A percentile compares a stretch with the other conserved stretches of the same genome.
Conservation (phyloP, 2,113 vertebrate genomes). For the Nematolebias whitei region DNA sequence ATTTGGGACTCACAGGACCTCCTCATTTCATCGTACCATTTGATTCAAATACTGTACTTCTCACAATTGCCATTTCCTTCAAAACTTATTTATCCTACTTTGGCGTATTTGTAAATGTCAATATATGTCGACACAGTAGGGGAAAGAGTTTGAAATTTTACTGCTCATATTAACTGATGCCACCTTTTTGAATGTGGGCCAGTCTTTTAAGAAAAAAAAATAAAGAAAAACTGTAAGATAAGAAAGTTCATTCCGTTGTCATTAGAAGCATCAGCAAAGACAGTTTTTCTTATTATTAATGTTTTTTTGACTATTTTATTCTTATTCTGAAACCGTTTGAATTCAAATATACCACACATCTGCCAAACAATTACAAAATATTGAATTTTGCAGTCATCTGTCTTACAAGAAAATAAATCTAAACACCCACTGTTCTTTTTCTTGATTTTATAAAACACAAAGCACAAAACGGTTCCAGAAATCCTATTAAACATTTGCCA, state of each 20-base stretch:
- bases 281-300: background rate
- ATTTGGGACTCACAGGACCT: conserved; percentile 54
- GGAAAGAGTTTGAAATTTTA: conserved; percentile 1
- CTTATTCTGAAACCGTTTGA: background rate
- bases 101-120: conserved; percentile 36
- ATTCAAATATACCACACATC: too few relatives aligned
- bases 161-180: background rate
- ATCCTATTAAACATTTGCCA: conserved; percentile 28
- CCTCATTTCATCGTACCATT: conserved; percentile 58
- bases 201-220: conserved; percentile 22
- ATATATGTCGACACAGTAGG: conserved; percentile 20
- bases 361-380: background rate
- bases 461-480: too few relatives aligned
- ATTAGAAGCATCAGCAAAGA: background rate
- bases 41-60: conserved; percentile 34
- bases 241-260: too few relatives aligned
- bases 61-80: conserved; percentile 32
- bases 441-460: background rate
- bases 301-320: background rate
- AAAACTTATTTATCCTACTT: conserved; percentile 26
- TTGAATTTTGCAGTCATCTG: conserved; percentile 2
- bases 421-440: background rate
- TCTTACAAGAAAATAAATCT: conserved; percentile 27
- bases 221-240: conserved; percentile 8
- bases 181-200: conserved; percentile 23